A percentile compares a stretch with the other conserved stretches of the same genome.
phyloP scores from a whole-genome alignment of 2,113 vertebrate genomes.

The sheep (Ovis aries) region ARS-UI_Ramb_v3.0 NC_056069.1:4818001-4818500 shows the following conservation, averaged over 20 bases:
- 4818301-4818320: not conserved
- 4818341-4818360: not conserved
- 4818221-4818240: not conserved
- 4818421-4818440: rapidly evolving
- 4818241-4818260: not conserved
- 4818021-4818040: not conserved
- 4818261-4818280: not conserved
- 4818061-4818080: not conserved
- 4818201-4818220: not conserved
- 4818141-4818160: not conserved
- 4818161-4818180: not conserved
- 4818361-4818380: not conserved
- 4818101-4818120: rapidly evolving
- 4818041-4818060: rapidly evolving
- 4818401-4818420: rapidly evolving
- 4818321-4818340: not conserved
- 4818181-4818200: not conserved
- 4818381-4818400: not conserved
- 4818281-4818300: not conserved
- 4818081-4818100: not conserved
- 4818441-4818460: rapidly evolving
- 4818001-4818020: not conserved
- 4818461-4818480: rapidly evolving
- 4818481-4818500: not conserved
- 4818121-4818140: not conserved